These are phyloP conservation scores for Stigmatopora nigra DNA, from an alignment of 2,113 vertebrate genomes.

Conservation along the genomic window DNA sequence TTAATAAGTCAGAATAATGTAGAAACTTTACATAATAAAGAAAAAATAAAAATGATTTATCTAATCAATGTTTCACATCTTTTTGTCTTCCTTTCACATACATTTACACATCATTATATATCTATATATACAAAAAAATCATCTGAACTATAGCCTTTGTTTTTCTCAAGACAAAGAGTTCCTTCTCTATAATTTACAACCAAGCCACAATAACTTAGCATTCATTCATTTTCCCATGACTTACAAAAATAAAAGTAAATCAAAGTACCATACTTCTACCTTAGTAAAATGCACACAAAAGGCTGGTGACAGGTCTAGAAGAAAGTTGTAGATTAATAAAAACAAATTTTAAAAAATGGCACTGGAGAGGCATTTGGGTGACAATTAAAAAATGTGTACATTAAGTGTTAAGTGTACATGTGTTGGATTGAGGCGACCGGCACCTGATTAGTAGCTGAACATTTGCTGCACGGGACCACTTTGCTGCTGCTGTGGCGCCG, in stretches of 20 bases:
- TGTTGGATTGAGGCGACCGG: constrained; percentile 35
- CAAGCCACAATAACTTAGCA: neutral
- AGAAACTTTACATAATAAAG: too few relatives aligned
- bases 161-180: too few relatives aligned
- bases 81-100: too few relatives aligned
- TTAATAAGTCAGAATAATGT: too few relatives aligned
- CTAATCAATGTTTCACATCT: too few relatives aligned
- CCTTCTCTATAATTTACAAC: constrained; percentile 25
- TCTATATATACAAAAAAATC: neutral
- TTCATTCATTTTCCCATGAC: neutral
- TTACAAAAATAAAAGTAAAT: neutral
- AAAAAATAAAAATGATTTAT: too few relatives aligned
- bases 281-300: constrained; percentile 35
- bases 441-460: constrained; percentile 81
- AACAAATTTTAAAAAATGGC: neutral
- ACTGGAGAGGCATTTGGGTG: constrained; percentile 51
- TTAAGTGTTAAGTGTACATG: constrained; percentile 11
- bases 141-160: neutral
- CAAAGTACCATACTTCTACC: neutral
- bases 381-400: constrained; percentile 27
- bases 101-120: neutral
- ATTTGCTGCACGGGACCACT: constrained; percentile 75
- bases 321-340: neutral
- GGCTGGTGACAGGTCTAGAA: constrained; percentile 41
- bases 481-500: constrained; percentile 54